These are phyloP conservation scores for Gopherus evgoodei DNA, from an alignment of 2,113 vertebrate genomes.

Conservation along the genomic window DNA sequence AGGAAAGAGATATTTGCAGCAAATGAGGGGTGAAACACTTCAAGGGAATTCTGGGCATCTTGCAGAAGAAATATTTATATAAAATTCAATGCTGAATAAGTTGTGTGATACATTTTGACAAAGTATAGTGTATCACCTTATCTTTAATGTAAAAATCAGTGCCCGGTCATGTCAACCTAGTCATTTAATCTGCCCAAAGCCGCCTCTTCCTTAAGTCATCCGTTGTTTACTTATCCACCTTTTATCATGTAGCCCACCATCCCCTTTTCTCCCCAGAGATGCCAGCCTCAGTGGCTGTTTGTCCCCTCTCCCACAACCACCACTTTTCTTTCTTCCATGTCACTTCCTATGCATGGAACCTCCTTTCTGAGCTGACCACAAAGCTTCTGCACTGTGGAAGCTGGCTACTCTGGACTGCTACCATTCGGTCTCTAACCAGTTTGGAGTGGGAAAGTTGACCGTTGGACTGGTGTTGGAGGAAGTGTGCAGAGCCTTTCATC, in stretches of 20 bases:
- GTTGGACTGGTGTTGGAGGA: too few species aligned
- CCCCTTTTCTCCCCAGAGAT: background rate
- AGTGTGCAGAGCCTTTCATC: too few species aligned
- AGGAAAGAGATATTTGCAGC: background rate
- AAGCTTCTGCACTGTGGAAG: too few species aligned
- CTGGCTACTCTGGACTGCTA: too few species aligned
- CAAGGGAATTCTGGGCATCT: background rate
- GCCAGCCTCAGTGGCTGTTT: background rate
- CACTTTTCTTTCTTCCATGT: background rate
- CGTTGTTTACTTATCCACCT: background rate
- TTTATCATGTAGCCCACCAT: background rate
- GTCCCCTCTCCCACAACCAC: background rate
- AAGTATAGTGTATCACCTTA: background rate
- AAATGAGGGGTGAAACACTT: background rate
- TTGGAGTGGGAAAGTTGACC: too few species aligned
- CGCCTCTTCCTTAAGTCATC: background rate
- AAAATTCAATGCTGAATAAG: background rate
- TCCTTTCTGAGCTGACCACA: background rate
- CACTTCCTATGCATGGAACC: background rate
- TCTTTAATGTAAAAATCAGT: background rate
- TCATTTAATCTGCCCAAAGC: background rate
- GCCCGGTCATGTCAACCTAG: background rate
- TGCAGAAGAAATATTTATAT: constrained; percentile 25
- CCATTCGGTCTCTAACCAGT: too few species aligned
- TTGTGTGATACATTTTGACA: background rate